These are phyloP conservation scores for Drosophila sordidula DNA, from an alignment of 2,888 invertebrate species.

Conservation along the genomic window DNA sequence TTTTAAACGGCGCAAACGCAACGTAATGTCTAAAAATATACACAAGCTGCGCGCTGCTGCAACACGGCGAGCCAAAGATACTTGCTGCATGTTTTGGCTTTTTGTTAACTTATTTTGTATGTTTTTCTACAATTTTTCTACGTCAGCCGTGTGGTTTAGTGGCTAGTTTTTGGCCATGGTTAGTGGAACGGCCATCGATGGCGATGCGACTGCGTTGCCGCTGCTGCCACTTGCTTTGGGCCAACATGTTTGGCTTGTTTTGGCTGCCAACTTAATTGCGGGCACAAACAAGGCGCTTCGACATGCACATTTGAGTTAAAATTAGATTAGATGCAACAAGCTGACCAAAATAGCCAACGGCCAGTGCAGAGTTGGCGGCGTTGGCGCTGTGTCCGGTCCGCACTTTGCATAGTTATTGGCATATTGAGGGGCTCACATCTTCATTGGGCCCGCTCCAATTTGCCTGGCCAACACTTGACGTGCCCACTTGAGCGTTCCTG, in stretches of 20 bases:
- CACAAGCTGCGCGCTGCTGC: constrained; percentile 40
- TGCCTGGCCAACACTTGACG: constrained; percentile 22
- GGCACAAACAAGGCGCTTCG: constrained; percentile 48
- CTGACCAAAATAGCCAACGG: constrained; percentile 5
- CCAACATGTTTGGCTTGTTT: constrained; percentile 74
- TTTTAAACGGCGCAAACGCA: constrained; percentile 69
- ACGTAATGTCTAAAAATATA: constrained; percentile 76
- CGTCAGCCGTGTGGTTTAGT: constrained; percentile 43
- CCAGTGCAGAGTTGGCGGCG: background rate
- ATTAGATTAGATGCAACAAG: constrained; percentile 70
- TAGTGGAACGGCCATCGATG: constrained; percentile 58
- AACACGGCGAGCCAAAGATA: constrained; percentile 34
- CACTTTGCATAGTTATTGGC: constrained; percentile 17
- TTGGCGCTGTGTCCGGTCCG: constrained; percentile 38
- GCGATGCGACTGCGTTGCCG: constrained; percentile 24
- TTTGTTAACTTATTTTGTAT: constrained; percentile 22
- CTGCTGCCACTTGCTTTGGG: constrained; percentile 49
- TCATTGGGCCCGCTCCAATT: constrained; percentile 49
- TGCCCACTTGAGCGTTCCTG: constrained; percentile 34
- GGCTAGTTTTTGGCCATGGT: constrained; percentile 73
- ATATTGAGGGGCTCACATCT: constrained; percentile 36
- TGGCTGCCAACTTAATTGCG: constrained; percentile 66
- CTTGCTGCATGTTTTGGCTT: constrained; percentile 38
- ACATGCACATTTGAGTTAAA: constrained; percentile 74
- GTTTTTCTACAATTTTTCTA: constrained; percentile 67